These are phyloP conservation scores for Alsophila aescularia DNA, from an alignment of 2,888 invertebrate genomes.

Conservation along the genomic window DNA sequence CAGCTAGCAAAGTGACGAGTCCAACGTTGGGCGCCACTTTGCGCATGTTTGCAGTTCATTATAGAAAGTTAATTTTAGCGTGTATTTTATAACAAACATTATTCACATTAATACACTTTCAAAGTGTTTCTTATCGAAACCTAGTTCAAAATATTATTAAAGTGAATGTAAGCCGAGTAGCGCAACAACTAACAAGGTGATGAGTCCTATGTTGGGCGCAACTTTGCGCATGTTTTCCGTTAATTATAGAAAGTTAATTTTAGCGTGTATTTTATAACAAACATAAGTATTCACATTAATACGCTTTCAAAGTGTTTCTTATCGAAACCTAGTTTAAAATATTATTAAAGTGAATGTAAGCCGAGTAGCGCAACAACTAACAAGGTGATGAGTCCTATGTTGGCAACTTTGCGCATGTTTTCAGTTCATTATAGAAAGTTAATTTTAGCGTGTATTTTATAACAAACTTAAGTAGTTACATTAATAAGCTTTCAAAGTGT, in stretches of 20 bases:
- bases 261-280: constrained; percentile 43
- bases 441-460: constrained; percentile 49
- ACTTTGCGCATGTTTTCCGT: constrained; percentile 72
- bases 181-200: not conserved
- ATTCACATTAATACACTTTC: too few relatives aligned
- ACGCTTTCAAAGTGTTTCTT: not conserved
- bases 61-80: constrained; percentile 66
- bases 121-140: too few relatives aligned
- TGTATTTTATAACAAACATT: constrained; percentile 35
- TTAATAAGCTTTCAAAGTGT: too few relatives aligned
- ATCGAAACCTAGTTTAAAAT: too few relatives aligned
- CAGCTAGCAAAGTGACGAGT: not conserved
- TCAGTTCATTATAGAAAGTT: constrained; percentile 71
- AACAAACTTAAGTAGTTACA: too few relatives aligned
- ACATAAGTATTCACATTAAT: too few relatives aligned
- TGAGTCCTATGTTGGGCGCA: constrained; percentile 45
- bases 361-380: not conserved
- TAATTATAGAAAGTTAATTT: constrained; percentile 67
- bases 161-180: not conserved
- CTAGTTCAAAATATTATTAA: too few relatives aligned
- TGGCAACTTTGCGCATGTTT: constrained; percentile 68
- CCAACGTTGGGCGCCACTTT: constrained; percentile 48
- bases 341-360: not conserved
- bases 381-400: constrained; percentile 26
- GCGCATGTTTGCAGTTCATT: constrained; percentile 74